A percentile compares a stretch with the other conserved stretches of the same genome.
Conservation (phyloP, 2,888 invertebrate species). For the Rhagonycha fulva region DNA sequence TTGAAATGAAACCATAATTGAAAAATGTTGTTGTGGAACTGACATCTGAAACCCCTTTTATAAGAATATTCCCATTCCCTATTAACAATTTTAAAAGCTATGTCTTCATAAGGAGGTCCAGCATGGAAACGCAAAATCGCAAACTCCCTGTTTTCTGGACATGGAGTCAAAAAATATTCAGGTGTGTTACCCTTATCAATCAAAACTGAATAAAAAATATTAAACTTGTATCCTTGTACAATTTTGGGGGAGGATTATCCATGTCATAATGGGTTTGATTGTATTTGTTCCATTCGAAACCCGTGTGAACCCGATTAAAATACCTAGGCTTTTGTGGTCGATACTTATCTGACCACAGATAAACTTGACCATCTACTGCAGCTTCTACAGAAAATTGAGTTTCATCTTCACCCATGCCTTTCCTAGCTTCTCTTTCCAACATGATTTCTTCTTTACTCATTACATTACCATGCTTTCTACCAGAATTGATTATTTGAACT, state of each 20-base stretch:
- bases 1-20: slow-evolving; percentile 99
- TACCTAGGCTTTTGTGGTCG: slow-evolving; percentile 96
- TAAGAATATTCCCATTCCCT: slow-evolving; percentile 99
- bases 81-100: slow-evolving; percentile 98
- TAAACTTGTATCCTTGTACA: slow-evolving; percentile 99
- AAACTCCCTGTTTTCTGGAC: slow-evolving; percentile 92
- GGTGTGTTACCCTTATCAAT: slow-evolving; percentile 93
- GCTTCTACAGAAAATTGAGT: slow-evolving; percentile 91
- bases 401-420: slow-evolving; percentile 86
- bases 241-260: slow-evolving; percentile 99
- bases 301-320: slow-evolving; percentile 94
- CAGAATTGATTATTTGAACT: slow-evolving; percentile 65
- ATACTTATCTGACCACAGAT: slow-evolving; percentile 98
- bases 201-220: slow-evolving; percentile 99
- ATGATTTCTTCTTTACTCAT: slow-evolving; percentile 62
- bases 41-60: slow-evolving; percentile 96
- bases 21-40: slow-evolving; percentile 99
- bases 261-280: slow-evolving; percentile 99
- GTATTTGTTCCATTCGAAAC: slow-evolving; percentile 99
- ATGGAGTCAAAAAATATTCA: slow-evolving; percentile 89
- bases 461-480: slow-evolving; percentile 55
- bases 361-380: slow-evolving; percentile 81
- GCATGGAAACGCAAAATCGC: slow-evolving; percentile 92
- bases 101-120: slow-evolving; percentile 99
- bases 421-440: slow-evolving; percentile 79